Percentiles rank a stretch among this genome's conserved stretches.
These are phyloP conservation scores for Aquatica leii DNA, from an alignment of 2,888 invertebrate genomes.

Conservation along the genomic window DNA sequence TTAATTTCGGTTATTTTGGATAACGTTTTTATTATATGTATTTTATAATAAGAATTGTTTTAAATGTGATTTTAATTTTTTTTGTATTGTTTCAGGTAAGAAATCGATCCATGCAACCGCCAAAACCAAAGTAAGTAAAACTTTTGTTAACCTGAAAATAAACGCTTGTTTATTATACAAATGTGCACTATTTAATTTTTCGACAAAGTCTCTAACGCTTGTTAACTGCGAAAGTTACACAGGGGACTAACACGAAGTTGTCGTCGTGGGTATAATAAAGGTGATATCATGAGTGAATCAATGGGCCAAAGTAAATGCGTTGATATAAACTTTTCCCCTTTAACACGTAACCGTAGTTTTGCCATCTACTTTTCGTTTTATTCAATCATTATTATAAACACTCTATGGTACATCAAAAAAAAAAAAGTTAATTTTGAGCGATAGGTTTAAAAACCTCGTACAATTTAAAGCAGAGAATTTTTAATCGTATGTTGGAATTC, in stretches of 20 bases:
- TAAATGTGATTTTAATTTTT: too few relatives aligned
- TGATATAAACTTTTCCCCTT: conserved; percentile 23
- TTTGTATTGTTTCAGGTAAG: background rate
- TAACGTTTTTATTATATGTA: too few relatives aligned
- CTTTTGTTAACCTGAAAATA: background rate
- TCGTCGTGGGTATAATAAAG: conserved; percentile 24
- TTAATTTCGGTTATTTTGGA: too few relatives aligned
- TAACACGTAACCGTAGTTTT: conserved; percentile 4
- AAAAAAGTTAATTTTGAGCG: background rate
- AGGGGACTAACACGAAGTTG: conserved; percentile 11
- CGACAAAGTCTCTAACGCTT: background rate
- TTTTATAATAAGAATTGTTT: too few relatives aligned
- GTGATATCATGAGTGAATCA: conserved; percentile 26
- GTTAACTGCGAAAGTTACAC: background rate
- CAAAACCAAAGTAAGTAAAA: background rate
- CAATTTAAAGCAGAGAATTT: conserved; percentile 19
- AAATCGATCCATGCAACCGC: background rate
- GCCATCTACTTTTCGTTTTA: too few relatives aligned
- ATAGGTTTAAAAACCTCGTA: background rate
- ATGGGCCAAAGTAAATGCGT: conserved; percentile 16
- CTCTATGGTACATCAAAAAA: too few relatives aligned
- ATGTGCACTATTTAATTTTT: conserved; percentile 4
- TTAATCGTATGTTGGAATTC: conserved; percentile 31
- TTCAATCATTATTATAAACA: too few relatives aligned
- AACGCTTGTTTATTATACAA: background rate